A percentile compares a stretch with the other conserved stretches of the same genome.
Conservation (phyloP, 1,140 invertebrate species). For the Aporrectodea caliginosa region DNA sequence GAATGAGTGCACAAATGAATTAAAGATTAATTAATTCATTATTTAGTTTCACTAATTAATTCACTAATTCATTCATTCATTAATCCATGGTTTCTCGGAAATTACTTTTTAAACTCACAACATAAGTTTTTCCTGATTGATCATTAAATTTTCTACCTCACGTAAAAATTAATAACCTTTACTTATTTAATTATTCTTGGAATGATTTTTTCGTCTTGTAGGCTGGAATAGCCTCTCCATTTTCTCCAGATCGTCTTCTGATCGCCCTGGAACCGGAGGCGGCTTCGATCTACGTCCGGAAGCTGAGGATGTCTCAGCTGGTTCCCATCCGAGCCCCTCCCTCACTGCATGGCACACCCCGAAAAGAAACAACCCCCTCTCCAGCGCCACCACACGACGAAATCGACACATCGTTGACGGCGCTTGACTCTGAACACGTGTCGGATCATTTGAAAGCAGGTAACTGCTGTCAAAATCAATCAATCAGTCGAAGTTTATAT, state of each 20-base stretch:
- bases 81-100: no score
- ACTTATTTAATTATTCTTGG: no score
- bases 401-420: not conserved
- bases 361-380: not conserved
- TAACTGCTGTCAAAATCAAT: no score
- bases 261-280: conserved; percentile 65
- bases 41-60: no score
- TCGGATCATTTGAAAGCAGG: not conserved
- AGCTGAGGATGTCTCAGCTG: conserved; percentile 59
- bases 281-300: conserved; percentile 62
- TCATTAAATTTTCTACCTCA: no score
- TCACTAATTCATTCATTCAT: no score
- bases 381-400: not conserved
- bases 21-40: no score
- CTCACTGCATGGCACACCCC: not conserved
- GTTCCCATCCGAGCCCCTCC: conserved; percentile 44
- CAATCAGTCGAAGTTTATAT: no score
- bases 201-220: conserved; percentile 40
- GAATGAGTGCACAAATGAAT: no score
- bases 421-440: not conserved
- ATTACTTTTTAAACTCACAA: no score
- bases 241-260: conserved; percentile 59
- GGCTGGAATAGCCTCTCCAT: conserved; percentile 59
- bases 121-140: no score
- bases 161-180: no score